phyloP scores from a whole-genome alignment of 1,140 invertebrate genomes.

The Drosophila sucinea region DNA sequence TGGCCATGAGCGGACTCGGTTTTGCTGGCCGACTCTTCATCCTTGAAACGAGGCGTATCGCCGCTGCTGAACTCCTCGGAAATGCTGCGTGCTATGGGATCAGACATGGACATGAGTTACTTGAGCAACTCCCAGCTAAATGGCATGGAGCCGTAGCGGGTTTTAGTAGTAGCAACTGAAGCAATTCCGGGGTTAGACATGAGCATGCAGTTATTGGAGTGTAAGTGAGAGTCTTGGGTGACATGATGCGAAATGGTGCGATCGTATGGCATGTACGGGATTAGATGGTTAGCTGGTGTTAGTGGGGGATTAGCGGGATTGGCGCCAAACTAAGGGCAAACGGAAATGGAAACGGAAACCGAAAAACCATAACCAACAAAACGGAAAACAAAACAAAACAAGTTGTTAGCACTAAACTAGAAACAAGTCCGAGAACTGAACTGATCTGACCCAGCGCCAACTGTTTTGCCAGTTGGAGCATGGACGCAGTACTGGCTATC shows the following conservation, averaged over 20 bases:
- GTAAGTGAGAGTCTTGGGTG: constrained; percentile 41
- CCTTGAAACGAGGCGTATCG: constrained; percentile 87
- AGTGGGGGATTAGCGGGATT: constrained; percentile 55
- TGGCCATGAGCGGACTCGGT: constrained; percentile 71
- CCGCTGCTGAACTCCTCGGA: constrained; percentile 93
- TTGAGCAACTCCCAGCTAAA: background rate
- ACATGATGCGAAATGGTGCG: constrained; percentile 68
- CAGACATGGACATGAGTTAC: constrained; percentile 39
- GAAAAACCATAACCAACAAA: constrained; percentile 40
- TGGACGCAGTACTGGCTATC: constrained; percentile 43
- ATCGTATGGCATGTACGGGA: constrained; percentile 36
- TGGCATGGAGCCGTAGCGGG: background rate
- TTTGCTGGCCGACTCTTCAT: constrained; percentile 86
- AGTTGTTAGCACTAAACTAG: constrained; percentile 20
- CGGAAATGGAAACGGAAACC: constrained; percentile 22
- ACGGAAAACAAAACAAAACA: constrained; percentile 16
- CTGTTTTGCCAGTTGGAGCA: constrained; percentile 39
- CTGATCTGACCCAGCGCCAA: constrained; percentile 28
- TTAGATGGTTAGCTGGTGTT: constrained; percentile 61
- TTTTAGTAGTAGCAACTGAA: constrained; percentile 50
- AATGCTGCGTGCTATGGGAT: constrained; percentile 89
- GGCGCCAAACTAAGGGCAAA: constrained; percentile 34
- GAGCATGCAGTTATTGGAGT: constrained; percentile 52
- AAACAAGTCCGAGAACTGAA: constrained; percentile 41
- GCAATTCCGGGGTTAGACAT: constrained; percentile 39